Percentiles rank a stretch among this genome's conserved stretches.
Conservation (phyloP, 2,797 vertebrate genomes). For the Pseudochirops cupreus region DNA sequence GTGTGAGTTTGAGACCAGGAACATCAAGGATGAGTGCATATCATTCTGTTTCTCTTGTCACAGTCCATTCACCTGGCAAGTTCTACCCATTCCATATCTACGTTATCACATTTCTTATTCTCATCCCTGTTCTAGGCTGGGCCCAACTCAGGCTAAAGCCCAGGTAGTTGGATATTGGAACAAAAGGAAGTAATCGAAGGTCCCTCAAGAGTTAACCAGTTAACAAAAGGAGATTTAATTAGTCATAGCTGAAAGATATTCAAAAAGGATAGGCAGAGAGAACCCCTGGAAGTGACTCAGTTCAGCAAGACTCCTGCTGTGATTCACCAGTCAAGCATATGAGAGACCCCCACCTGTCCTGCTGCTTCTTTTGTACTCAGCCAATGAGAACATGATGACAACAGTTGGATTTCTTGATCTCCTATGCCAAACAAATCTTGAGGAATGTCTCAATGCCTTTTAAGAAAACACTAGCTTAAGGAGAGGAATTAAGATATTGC, state of each 20-base stretch:
- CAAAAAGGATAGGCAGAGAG: background rate
- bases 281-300: background rate
- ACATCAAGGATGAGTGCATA: background rate
- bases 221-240: background rate
- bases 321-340: background rate
- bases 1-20: background rate
- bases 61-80: background rate
- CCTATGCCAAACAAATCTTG: background rate
- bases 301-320: background rate
- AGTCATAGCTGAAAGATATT: background rate
- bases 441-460: background rate
- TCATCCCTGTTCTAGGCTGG: background rate
- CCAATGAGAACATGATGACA: background rate
- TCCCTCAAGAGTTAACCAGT: background rate
- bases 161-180: background rate
- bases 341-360: background rate
- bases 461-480: background rate
- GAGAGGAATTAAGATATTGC: background rate
- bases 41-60: background rate
- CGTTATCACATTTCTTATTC: background rate
- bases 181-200: background rate
- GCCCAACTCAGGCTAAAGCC: background rate
- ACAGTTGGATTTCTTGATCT: background rate
- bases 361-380: background rate
- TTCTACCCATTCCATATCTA: background rate